Percentiles rank a stretch among this genome's conserved stretches.
Evolutionary conservation across 37 sponge, comb jelly and placozoan species (phyloP).

Genomic region (Ianthella basta): DNA sequence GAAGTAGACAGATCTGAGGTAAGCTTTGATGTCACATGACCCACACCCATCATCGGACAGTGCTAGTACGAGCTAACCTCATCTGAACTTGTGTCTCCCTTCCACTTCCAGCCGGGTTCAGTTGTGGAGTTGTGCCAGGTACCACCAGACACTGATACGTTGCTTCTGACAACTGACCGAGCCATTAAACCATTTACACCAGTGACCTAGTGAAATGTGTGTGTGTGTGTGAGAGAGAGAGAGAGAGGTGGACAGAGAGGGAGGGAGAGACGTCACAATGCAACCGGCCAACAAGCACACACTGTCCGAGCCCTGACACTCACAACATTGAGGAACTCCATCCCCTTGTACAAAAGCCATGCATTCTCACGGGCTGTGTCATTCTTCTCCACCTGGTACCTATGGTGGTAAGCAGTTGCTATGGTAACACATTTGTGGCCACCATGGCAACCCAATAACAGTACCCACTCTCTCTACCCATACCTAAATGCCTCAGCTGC

Average conservation of each 20-base stretch:
- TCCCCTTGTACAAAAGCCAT: constrained; percentile 64
- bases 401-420: neutral
- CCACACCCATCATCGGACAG: neutral
- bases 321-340: constrained; percentile 73
- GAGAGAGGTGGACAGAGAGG: neutral
- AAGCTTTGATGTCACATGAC: neutral
- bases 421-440: no score
- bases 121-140: constrained; percentile 66
- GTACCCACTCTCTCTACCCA: neutral
- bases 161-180: constrained; percentile 55
- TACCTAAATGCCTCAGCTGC: constrained; percentile 74
- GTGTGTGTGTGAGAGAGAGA: neutral
- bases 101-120: constrained; percentile 73
- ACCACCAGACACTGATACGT: constrained; percentile 27
- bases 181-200: constrained; percentile 75
- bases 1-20: no score
- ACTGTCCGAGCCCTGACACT: neutral
- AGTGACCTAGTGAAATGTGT: constrained; percentile 57
- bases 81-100: constrained; percentile 85
- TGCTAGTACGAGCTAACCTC: constrained; percentile 43
- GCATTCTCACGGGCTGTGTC: constrained; percentile 50
- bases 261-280: neutral
- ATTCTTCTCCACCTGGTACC: constrained; percentile 61
- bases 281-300: neutral
- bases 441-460: no score